These are phyloP conservation scores for Pygoscelis adeliae DNA, from an alignment of 2,113 vertebrate species.

Conservation along the genomic window DNA sequence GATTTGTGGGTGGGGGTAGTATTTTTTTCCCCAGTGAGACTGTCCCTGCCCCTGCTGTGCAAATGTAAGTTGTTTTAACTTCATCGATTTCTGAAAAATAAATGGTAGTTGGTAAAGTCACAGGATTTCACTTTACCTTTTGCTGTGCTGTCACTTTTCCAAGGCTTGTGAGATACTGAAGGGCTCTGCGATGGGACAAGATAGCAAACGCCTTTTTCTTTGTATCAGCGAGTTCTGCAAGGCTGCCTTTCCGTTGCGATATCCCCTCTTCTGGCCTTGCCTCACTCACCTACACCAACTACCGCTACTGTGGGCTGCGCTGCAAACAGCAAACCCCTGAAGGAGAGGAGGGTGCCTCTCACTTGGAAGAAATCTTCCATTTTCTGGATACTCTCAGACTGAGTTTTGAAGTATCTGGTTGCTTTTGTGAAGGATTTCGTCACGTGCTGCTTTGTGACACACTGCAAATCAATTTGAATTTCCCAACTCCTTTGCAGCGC, in stretches of 20 bases:
- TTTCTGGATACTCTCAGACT: not conserved
- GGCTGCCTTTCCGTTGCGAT: not conserved
- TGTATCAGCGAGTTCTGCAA: not conserved
- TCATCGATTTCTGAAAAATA: not conserved
- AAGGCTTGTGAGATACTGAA: not conserved
- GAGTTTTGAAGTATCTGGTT: not conserved
- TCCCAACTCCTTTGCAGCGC: not conserved
- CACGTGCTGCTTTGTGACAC: not conserved
- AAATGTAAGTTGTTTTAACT: not conserved
- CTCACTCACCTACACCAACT: not conserved
- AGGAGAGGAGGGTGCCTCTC: not conserved
- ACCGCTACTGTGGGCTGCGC: rapidly evolving
- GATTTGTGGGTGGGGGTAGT: not conserved
- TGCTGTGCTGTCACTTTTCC: not conserved
- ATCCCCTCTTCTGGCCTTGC: not conserved
- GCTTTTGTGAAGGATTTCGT: not conserved
- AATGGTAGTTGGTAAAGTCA: not conserved
- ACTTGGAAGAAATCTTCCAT: not conserved
- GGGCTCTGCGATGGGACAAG: not conserved
- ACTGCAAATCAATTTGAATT: not conserved
- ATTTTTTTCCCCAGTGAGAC: not conserved
- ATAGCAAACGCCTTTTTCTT: not conserved
- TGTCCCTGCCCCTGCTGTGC: not conserved
- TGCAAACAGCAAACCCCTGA: not conserved
- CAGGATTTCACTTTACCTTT: not conserved